Base-by-base conservation (phyloP, 1,140 invertebrate species). In the Apis florea region DNA sequence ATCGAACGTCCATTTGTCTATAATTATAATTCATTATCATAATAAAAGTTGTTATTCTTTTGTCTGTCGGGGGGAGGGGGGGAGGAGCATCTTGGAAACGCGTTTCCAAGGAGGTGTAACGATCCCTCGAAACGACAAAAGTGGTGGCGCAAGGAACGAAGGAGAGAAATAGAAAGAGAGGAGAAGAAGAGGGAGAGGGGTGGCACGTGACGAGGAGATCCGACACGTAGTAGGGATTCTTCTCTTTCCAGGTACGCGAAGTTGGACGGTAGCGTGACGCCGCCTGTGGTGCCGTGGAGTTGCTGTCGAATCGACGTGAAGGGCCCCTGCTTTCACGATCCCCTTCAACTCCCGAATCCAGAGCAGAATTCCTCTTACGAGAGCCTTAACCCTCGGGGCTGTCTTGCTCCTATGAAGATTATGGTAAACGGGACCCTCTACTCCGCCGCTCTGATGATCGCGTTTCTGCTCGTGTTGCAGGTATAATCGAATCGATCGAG, bases 361-460 rank as follows among this genome's bases (percentile, higher is more conserved):
- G 79, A 85, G 59, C 79, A 85, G 73, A 77, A 89, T 83, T 88
- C 85, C 82, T 84, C 84, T 86, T 86, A 86, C 79, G 83, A 89
- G 66, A 89, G 76, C 66, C 83, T 83, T 69, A 58, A 83, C 69
- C 70, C 83, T 71, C 81, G 70, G 53, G 74, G 83, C 83, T 88
- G 87, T 83, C 86, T 88, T 72, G 47, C 56, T 64, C 78, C 59
- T 49, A 83, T 88, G 72, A 85, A 77, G 72, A 83, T 77, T 64
- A 56, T 72, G 63, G 40, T 88, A 56, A 74, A 85, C 66, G 80
- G 83, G n/a, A 77, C 87, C 56, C 83, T 88, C 66, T 87, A 82
- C 59, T 88, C 86, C 58, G 51, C 76, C 24, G 73, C 79, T 53
- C 66, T 26, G 64, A 59, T 88, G 83, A 77, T 83, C 76, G 72